Conservation (phyloP, 2,888 invertebrate genomes). For the Trichopria drosophilae region DNA sequence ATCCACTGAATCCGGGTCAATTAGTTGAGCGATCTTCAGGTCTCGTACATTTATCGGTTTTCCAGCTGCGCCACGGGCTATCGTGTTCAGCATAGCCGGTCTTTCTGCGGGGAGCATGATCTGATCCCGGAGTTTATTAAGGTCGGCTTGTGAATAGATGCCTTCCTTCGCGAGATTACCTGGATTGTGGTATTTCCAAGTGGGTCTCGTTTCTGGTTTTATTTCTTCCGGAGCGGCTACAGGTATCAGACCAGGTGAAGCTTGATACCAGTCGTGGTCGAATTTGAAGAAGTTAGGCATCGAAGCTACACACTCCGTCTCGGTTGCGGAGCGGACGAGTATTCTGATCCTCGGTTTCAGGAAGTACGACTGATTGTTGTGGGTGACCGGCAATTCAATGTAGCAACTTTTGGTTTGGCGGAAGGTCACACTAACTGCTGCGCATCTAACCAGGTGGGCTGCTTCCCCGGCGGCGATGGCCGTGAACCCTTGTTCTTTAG, state of each 20-base stretch:
- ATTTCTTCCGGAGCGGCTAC: neutral
- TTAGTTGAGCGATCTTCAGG: too few species aligned
- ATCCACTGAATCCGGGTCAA: too few species aligned
- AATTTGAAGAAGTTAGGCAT: neutral
- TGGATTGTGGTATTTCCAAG: neutral
- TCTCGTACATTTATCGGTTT: too few species aligned
- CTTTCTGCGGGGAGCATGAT: neutral
- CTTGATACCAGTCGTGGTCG: neutral
- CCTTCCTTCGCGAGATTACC: neutral
- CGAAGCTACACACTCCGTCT: neutral
- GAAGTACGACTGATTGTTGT: neutral
- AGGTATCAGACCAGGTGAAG: neutral
- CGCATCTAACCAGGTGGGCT: neutral
- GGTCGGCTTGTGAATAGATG: neutral
- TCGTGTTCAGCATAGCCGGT: neutral
- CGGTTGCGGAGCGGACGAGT: neutral
- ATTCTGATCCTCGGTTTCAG: neutral
- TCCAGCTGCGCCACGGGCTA: neutral
- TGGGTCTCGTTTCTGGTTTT: neutral
- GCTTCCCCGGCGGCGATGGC: neutral
- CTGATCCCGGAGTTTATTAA: neutral
- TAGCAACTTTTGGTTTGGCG: neutral
- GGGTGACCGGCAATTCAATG: neutral
- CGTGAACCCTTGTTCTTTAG: neutral
- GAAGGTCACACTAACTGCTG: neutral